Base-by-base conservation (phyloP, 2,113 vertebrate species). In the Acanthisitta chloris region DNA sequence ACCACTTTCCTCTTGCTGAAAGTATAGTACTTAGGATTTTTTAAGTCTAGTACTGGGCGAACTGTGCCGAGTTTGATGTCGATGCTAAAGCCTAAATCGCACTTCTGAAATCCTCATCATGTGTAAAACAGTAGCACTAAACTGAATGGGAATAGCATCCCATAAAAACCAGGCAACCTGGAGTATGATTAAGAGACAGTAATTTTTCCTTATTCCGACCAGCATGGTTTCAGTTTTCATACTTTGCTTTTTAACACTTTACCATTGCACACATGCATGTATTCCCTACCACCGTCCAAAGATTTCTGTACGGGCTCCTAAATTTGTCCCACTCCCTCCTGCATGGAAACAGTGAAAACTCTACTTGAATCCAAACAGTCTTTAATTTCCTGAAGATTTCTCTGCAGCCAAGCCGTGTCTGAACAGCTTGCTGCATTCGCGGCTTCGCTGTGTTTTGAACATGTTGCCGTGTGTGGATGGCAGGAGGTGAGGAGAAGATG, bases 401-500 rank as follows among this genome's bases (percentile, higher is more conserved):
- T 52, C 38, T 43, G 79, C 78, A 80, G 83, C 86, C 80, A 67
- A 57, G 67, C 61, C 5, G 0, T 62, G 48, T 61, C 62, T 79
- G 90, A 91, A 31, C 91, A 95, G 94, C 74, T 88, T 61, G 81
- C 13, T 78, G 91, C 64, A 3, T 88, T 80, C 33, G 34, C 15
- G 25, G 86, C 76, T 94, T 83, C 2, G 3, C 86, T 29, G 4
- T 67, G 81, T 86, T 91, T 62, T 25, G 86, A 55, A 46, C 77
- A 18, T 9, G 55, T 26, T 33, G 87, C 58, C 4, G 2, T 9
- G 84, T 19, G 64, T 58, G 26, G 88, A n/a, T 86, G 92, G 83
- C 91, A n/a, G 92, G 78, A 86, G 90, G 92, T 88, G 79, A 81
- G 33, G 25, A 43, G 65, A 40, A 87, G 93, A 83, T 65, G 74